Percentiles rank a stretch among this genome's conserved stretches.
Evolutionary conservation across 2,888 invertebrate species (phyloP).

Genomic region (Meiosimyza platycephala): DNA sequence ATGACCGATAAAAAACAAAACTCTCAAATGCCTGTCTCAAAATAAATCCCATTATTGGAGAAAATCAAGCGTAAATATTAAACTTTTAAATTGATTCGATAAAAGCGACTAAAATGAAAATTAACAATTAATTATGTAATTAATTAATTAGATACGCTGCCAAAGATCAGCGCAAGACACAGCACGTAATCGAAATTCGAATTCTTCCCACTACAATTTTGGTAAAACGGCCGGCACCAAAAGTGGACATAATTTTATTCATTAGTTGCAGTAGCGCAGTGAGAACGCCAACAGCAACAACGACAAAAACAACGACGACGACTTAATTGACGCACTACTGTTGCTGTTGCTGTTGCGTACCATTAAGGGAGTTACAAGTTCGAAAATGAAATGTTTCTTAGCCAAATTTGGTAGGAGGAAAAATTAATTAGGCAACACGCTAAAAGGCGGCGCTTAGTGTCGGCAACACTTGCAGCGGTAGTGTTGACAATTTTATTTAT

Average conservation of each 20-base stretch:
- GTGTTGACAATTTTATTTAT: background rate
- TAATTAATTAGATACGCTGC: background rate
- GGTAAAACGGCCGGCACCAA: background rate
- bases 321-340: conserved; percentile 11
- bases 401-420: background rate
- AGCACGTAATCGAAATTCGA: background rate
- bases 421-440: background rate
- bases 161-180: background rate
- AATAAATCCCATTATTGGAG: background rate
- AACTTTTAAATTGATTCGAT: background rate
- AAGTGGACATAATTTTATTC: conserved; percentile 6
- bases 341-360: background rate
- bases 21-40: background rate
- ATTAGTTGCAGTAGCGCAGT: background rate
- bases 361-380: background rate
- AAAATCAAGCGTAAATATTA: background rate
- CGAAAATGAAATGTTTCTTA: background rate
- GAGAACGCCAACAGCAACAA: too few species aligned
- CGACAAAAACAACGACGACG: background rate
- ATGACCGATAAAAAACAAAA: background rate
- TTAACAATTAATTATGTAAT: background rate
- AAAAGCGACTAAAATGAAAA: background rate
- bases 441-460: too few species aligned
- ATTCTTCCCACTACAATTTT: conserved; percentile 12
- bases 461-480: background rate